Percentiles rank a stretch among this genome's conserved stretches.
Conservation (phyloP, 2,888 invertebrate genomes). For the Scotopteryx bipunctaria region DNA sequence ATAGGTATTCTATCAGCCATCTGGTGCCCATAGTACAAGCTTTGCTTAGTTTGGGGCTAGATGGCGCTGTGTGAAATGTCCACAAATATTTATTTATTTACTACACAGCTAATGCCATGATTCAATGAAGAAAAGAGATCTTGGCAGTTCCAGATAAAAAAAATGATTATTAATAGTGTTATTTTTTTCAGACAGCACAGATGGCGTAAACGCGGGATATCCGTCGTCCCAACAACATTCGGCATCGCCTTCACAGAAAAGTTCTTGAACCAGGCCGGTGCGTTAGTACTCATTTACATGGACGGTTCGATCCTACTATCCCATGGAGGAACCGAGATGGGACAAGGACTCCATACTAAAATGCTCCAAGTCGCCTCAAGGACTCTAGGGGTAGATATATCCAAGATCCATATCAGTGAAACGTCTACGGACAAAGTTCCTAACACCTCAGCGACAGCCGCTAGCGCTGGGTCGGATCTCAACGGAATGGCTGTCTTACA, state of each 20-base stretch:
- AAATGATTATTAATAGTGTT: not conserved
- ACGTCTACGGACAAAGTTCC: slow-evolving; percentile 95
- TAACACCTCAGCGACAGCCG: slow-evolving; percentile 95
- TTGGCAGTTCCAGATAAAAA: too few species aligned
- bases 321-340: slow-evolving; percentile 98
- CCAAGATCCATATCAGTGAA: slow-evolving; percentile 91
- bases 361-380: slow-evolving; percentile 95
- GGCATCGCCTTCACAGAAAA: slow-evolving; percentile 91
- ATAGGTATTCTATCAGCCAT: too few species aligned
- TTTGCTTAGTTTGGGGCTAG: too few species aligned
- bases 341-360: slow-evolving; percentile 97
- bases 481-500: slow-evolving; percentile 95
- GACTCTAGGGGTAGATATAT: slow-evolving; percentile 86
- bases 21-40: too few species aligned
- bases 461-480: slow-evolving; percentile 93
- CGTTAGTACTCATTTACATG: slow-evolving; percentile 92
- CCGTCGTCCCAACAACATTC: slow-evolving; percentile 92
- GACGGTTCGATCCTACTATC: slow-evolving; percentile 95
- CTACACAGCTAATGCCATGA: too few species aligned
- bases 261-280: slow-evolving; percentile 93
- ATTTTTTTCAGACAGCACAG: slow-evolving; percentile 85
- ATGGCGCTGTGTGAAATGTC: too few species aligned
- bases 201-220: slow-evolving; percentile 94
- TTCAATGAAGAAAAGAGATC: too few species aligned
- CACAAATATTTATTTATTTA: too few species aligned